These are phyloP conservation scores for Drosophila auraria DNA, from an alignment of 1,140 invertebrate genomes.

Conservation along the genomic window DNA sequence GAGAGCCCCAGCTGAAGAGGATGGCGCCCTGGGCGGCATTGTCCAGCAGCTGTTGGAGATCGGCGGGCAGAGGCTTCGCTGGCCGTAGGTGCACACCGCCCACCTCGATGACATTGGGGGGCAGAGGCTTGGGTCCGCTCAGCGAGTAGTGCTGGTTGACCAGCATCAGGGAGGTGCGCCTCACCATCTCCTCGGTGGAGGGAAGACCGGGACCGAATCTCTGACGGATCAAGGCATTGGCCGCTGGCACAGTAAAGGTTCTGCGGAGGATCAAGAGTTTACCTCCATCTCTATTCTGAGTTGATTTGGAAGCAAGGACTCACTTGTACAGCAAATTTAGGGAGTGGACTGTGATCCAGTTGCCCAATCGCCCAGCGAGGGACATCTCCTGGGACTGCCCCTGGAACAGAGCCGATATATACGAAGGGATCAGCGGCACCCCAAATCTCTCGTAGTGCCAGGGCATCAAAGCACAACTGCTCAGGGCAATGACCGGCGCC, in stretches of 20 bases:
- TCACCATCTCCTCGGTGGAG: constrained; percentile 86
- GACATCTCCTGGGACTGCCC: constrained; percentile 86
- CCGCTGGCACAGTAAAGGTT: constrained; percentile 42
- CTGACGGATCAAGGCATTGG: constrained; percentile 57
- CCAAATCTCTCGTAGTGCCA: constrained; percentile 87
- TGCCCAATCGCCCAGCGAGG: constrained; percentile 84
- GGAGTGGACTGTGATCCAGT: constrained; percentile 76
- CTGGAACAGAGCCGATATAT: constrained; percentile 86
- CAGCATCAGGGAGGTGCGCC: constrained; percentile 87
- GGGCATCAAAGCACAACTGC: constrained; percentile 87
- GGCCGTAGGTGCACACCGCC: constrained; percentile 88
- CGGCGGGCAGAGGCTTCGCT: constrained; percentile 86
- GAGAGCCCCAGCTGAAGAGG: constrained; percentile 90
- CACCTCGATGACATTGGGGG: constrained; percentile 88
- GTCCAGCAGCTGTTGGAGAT: constrained; percentile 89
- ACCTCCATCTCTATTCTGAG: neutral
- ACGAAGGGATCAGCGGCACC: constrained; percentile 87
- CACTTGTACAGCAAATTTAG: constrained; percentile 74
- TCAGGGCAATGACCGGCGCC: constrained; percentile 87
- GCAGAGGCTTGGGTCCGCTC: constrained; percentile 87
- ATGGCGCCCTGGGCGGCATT: constrained; percentile 89
- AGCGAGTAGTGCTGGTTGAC: constrained; percentile 88
- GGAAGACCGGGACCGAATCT: constrained; percentile 86
- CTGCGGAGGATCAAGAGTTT: constrained; percentile 8
- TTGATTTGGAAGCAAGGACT: neutral